Evolutionary conservation across 2,888 invertebrate species (phyloP), one percentile per base, ranked within the genome.

Genomic region (Ennomos fuscantarius): DNA sequence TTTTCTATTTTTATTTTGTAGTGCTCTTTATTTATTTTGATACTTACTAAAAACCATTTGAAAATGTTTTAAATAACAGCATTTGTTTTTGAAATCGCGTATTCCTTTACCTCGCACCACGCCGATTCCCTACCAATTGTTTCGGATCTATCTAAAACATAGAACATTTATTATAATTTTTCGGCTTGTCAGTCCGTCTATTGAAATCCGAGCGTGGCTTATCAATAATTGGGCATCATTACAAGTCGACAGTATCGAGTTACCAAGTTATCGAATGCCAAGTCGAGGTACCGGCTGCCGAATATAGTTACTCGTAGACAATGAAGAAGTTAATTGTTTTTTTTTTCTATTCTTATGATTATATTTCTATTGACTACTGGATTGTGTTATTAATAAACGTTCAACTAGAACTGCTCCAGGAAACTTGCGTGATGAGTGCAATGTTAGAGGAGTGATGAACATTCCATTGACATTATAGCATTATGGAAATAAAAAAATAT

Each of bases 141-240:
- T 89, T 86, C 84, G 81, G 81, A 69, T 78, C 73, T 70, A 70
- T 78, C 81, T 82, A 78, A 82, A 86, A 86, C 82, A 82, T 85
- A 74, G 65, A 86, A 84, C 86, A 89, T 87, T 88, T 87, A 87
- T 87, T 85, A 86, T 85, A 84, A 86, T 87, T 87, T 82, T 86
- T 89, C 85, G 84, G 84, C 82, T 82, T 89, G 89, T 89, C 89
- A 87, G 86, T 81, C 76, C 61, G 78, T 87, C 89, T 81, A 89
- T 91, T 86, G 87, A 84, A 89, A 88, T 78, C 82, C 86, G 88
- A 86, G 89, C 90, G 89, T 89, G 80, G 82, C 89, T 86, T 85
- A 90, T 91, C 84, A 80, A 68, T 89, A 88, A 91, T 90, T 89
- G 87, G 84, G 82, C 82, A 86, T 84, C 83, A 89, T 85, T 82